Conservation (phyloP, 2,113 vertebrate species). For the Labeo catla region DNA sequence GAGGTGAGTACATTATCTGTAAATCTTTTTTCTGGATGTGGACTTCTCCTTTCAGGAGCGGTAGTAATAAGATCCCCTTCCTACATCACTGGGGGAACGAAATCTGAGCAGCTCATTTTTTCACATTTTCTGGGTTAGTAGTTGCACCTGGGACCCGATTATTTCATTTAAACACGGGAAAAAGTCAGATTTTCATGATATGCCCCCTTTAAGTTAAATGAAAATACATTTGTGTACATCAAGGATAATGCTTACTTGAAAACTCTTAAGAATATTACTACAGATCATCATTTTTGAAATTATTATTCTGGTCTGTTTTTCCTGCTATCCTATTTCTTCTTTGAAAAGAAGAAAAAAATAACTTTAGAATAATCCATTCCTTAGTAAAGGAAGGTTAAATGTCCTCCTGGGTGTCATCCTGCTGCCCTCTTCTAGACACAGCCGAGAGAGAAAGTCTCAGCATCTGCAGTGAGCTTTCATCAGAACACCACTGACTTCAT, state of each 20-base stretch:
- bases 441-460: constrained; percentile 60
- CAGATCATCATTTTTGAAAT: constrained; percentile 12
- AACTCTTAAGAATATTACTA: neutral
- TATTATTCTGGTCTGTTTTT: constrained; percentile 11
- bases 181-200: too few relatives aligned
- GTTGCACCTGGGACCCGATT: too few relatives aligned
- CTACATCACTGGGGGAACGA: too few relatives aligned
- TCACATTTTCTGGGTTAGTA: too few relatives aligned
- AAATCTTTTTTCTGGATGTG: too few relatives aligned
- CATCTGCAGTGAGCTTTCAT: constrained; percentile 58
- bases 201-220: too few relatives aligned
- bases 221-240: neutral
- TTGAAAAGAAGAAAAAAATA: constrained; percentile 49
- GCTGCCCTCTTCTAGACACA: constrained; percentile 61
- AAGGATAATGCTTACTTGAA: neutral
- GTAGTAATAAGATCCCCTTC: too few relatives aligned
- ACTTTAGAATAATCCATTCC: constrained; percentile 59
- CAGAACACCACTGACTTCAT: constrained; percentile 74
- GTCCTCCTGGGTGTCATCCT: constrained; percentile 69
- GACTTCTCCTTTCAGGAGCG: too few relatives aligned
- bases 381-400: constrained; percentile 67
- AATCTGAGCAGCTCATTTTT: too few relatives aligned
- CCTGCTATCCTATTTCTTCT: constrained; percentile 45
- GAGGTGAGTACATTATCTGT: too few relatives aligned
- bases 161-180: too few relatives aligned